Base-by-base conservation (phyloP, 2,113 vertebrate species). In the Talpa occidentalis region DNA sequence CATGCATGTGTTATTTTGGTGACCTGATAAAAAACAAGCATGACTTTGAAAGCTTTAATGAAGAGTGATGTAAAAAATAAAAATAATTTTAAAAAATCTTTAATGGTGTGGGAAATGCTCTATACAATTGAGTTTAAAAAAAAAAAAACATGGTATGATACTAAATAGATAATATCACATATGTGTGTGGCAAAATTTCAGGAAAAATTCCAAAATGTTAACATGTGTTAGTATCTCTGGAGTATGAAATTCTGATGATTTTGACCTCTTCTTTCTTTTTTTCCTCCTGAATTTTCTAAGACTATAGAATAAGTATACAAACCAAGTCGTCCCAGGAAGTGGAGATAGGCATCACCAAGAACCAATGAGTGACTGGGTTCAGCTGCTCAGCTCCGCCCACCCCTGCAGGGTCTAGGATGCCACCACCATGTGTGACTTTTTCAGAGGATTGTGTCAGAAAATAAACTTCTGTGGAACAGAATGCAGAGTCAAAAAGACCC, bases 21-120 rank as follows among this genome's bases (percentile, higher is more conserved):
- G 40, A 90, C 52, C 72, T 88, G 4, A 70, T 78, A 77, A 95
- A 95, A 30, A 73, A 72, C 40, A 81, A 72, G 54, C 64, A 87
- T 60, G 28, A 77, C 19, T 64, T 66, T 67, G 42, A 54, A 83
- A 73, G 49, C 8, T 14, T 54, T 73, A 79, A 73, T 44, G 24
- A n/a, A n/a, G n/a, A n/a, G n/a, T n/a, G n/a, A n/a, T n/a, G n/a
- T n/a, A n/a, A n/a, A n/a, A n/a, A n/a, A n/a, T n/a, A n/a, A n/a
- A n/a, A n/a, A n/a, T n/a, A n/a, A n/a, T n/a, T n/a, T n/a, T n/a
- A n/a, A n/a, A n/a, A n/a, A n/a, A n/a, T n/a, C n/a, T n/a, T 54
- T 72, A 79, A 73, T 44, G 24, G 52, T 7, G 16, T 35, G 37
- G 42, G n/a, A 91, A 76, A 81, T 30, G 56, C 2, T 83, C 73